A percentile compares a stretch with the other conserved stretches of the same genome.
Conservation (phyloP, 2,113 vertebrate genomes). For the Halichoerus grypus region DNA sequence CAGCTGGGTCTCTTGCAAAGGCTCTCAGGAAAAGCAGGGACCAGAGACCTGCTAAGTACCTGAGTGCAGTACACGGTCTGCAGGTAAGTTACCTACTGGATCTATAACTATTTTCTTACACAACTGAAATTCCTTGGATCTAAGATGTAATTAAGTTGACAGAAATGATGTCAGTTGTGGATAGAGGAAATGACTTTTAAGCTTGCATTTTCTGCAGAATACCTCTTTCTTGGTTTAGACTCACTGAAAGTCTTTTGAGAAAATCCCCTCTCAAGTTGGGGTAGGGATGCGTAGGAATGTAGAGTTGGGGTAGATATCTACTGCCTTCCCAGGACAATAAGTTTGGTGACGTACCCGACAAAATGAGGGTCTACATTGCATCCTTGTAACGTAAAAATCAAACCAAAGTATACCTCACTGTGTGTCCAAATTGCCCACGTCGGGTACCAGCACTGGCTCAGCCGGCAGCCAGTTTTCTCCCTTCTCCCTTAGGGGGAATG, state of each 20-base stretch:
- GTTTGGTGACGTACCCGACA: neutral
- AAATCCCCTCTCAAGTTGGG: neutral
- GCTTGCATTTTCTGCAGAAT: neutral
- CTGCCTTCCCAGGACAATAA: neutral
- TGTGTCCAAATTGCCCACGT: neutral
- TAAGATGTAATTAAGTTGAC: constrained; percentile 60
- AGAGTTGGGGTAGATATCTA: neutral
- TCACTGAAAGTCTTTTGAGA: neutral
- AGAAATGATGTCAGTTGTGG: neutral
- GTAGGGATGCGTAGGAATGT: neutral
- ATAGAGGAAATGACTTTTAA: neutral
- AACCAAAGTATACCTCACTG: neutral
- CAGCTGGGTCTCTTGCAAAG: constrained; percentile 38
- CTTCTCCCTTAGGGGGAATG: neutral
- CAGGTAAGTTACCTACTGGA: neutral
- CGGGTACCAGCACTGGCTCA: neutral
- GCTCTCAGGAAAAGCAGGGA: constrained; percentile 34
- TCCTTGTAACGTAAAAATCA: neutral
- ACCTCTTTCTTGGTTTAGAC: neutral
- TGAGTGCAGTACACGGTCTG: neutral
- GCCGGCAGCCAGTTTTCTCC: fast-evolving
- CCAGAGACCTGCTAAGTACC: neutral
- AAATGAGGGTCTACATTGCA: neutral
- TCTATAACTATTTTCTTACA: constrained; percentile 16
- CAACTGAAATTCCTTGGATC: neutral